A percentile compares a stretch with the other conserved stretches of the same genome.
phyloP scores from a whole-genome alignment of 2,888 invertebrate species.

The Automeris io region DNA sequence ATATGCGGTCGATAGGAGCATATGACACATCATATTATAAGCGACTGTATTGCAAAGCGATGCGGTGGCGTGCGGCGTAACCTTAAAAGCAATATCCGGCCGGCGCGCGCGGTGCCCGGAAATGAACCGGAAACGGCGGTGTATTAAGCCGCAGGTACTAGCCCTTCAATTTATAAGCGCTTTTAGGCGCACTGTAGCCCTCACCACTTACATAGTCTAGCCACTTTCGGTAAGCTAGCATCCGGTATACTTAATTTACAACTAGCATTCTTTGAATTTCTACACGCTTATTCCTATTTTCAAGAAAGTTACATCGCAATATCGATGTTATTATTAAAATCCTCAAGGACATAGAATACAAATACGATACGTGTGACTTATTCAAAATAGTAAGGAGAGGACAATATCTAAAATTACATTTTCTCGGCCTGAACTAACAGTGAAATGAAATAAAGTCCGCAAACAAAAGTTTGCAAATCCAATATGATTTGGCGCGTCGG shows the following conservation, averaged over 20 bases:
- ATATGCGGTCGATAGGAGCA: background rate
- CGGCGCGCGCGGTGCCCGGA: conserved; percentile 74
- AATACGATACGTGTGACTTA: conserved; percentile 33
- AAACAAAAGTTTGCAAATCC: conserved; percentile 78
- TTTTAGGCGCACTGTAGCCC: conserved; percentile 56
- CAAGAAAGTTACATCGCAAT: conserved; percentile 7
- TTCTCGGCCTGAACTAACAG: conserved; percentile 71
- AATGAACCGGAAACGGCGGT: conserved; percentile 78
- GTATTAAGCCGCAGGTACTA: conserved; percentile 77
- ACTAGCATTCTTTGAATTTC: conserved; percentile 34
- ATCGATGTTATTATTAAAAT: conserved; percentile 24
- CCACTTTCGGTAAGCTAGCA: conserved; percentile 43
- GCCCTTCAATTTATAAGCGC: conserved; percentile 77
- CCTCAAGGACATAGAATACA: conserved; percentile 20
- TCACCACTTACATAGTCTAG: conserved; percentile 34
- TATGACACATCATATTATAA: conserved; percentile 13
- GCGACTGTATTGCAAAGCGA: conserved; percentile 33
- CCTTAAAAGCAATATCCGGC: conserved; percentile 78
- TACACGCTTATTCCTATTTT: conserved; percentile 1
- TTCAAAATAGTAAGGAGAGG: conserved; percentile 43
- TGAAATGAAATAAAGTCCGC: conserved; percentile 75
- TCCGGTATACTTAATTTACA: conserved; percentile 65
- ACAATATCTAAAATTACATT: conserved; percentile 71
- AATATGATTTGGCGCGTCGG: conserved; percentile 77
- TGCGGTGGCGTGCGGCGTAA: conserved; percentile 65